Evolutionary conservation across 2,888 invertebrate genomes (phyloP), one percentile per base, ranked within the genome.

Genomic region (Syritta pipiens): DNA sequence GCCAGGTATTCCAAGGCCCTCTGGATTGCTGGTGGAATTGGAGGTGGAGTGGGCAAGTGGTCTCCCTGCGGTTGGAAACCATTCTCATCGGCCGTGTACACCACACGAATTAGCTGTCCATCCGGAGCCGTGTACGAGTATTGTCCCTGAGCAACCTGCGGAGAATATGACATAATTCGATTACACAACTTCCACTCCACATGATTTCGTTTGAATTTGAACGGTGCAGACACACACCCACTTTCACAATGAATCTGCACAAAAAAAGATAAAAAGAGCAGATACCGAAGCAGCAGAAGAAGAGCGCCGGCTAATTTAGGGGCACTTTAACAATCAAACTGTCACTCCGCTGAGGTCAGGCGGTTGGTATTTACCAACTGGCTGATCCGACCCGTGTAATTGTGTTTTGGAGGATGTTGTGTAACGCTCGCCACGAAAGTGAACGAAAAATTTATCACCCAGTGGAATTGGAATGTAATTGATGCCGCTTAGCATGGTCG

Each of bases 11-110:
- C 93, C 46, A 93, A 88, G 20, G 93, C 91, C 62, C 91, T 91
- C 84, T 92, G 92, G 84, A 94, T 94, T 59, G 91, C 92, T 72
- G 90, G 91, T 53, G 94, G 94, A 76, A 93, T 92, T 74, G 94
- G 94, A 35, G 93, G 94, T 22, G 93, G 90, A 37, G 88, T 89
- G 81, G 89, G 89, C 62, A 89, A 72, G 84, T 88, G 88, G 83
- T 86, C 88, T 37, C 89, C 89, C 72, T 86, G 90, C 5, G 93
- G 92, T 85, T 92, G 92, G 90, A 90, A 93, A 51, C 93, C 93
- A 82, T 93, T 93, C 85, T 94, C 93, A 84, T 94, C 92, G 55
- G 94, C 93, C 32, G 91, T 87, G 88, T 94, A 94, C 1, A 90
- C 89, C 69, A 93, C 84, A 82, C 91, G 90, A 83, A 93, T 91